Evolutionary conservation across 1,140 invertebrate species (phyloP), one percentile per base, ranked within the genome.

Genomic region (Trinorchestia longiramus): DNA sequence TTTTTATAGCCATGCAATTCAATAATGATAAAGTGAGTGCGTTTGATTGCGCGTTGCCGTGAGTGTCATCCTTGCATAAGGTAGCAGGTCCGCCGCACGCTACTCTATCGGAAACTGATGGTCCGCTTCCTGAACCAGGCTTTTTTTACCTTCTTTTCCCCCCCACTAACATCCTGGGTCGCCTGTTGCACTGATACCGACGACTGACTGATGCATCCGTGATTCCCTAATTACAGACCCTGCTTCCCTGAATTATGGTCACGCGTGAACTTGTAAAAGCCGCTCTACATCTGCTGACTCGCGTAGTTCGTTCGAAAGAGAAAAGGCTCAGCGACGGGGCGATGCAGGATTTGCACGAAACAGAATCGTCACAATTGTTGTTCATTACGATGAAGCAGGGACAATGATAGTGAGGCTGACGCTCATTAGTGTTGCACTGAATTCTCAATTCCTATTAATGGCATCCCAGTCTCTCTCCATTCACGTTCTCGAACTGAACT

Each of bases 21-120:
- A 90, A 90, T 90, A 90, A 90, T 94, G 92, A 94, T 94, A 94
- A 94, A 94, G 92, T 40, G 92, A 94, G 88, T 90, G 88, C 88
- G 88, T 90, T 90, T 90, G 88, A 90, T 90, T 90, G 88, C 43
- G 43, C n/a, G 41, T 41, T 90, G n/a, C 88, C 88, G 88, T 90
- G 88, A 90, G 43, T 90, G n/a, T 90, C 88, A 90, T 90, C 88
- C 88, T 90, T 90, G 88, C 88, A 94, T 94, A 45, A 94, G 40
- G 44, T 44, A 94, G 15, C 40, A 43, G 44, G 36, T 47, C 41
- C 92, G 44, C 4, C 44, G 43, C 92, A 94, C 92, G 92, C 92
- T 40, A 94, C 43, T 40, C 92, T 94, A 94, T 94, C 92, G 92
- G 92, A 94, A 94, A 94, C 92, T 94, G 92, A 94, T 94, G 43